These are phyloP conservation scores for Melipona beecheii DNA, from an alignment of 2,888 invertebrate species.

Conservation along the genomic window DNA sequence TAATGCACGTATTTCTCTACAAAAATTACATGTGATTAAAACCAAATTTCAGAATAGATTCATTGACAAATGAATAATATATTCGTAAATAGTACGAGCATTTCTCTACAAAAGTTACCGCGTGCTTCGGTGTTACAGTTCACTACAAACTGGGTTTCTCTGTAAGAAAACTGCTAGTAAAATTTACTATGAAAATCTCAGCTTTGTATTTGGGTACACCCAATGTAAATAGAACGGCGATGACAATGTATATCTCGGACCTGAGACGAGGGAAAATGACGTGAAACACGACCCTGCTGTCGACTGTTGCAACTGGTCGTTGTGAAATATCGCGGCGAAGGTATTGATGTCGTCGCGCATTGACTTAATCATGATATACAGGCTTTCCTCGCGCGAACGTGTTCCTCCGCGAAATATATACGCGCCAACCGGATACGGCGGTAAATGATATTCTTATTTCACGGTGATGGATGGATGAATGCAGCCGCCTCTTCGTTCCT, in stretches of 20 bases:
- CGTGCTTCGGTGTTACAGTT: too few species aligned
- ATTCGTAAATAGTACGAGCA: background rate
- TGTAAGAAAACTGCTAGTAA: too few species aligned
- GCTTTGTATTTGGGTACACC: background rate
- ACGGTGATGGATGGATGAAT: conserved; percentile 1
- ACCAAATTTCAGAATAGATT: too few species aligned
- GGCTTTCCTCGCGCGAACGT: background rate
- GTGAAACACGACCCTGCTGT: conserved; percentile 16
- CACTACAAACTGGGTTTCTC: too few species aligned
- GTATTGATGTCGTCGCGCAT: conserved; percentile 33
- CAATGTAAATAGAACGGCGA: background rate
- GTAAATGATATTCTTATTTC: conserved; percentile 25
- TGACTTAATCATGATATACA: conserved; percentile 40
- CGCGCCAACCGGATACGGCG: background rate
- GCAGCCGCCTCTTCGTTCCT: background rate
- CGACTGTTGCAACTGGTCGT: conserved; percentile 19
- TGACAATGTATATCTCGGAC: background rate
- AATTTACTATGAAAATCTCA: background rate
- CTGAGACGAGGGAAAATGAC: background rate
- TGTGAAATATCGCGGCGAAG: conserved; percentile 46
- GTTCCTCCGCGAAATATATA: background rate
- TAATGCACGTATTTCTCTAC: background rate
- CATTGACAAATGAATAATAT: background rate
- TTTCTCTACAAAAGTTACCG: background rate
- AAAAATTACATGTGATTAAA: background rate